Evolutionary conservation across 2,113 vertebrate genomes (phyloP).

Genomic region (Tachysurus fulvidraco): DNA sequence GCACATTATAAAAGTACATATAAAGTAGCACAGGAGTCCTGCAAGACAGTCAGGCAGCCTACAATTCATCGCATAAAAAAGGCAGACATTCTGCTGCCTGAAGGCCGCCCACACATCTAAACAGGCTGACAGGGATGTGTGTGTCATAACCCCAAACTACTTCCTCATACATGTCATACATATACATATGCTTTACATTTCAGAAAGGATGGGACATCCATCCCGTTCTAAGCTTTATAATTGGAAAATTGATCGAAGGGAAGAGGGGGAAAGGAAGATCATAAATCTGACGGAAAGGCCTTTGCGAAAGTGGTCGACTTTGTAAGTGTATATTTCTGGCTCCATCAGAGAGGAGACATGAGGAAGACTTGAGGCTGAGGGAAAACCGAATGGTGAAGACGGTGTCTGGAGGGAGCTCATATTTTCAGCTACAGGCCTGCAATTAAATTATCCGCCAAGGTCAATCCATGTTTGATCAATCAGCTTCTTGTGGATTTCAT

Average conservation of each 20-base stretch:
- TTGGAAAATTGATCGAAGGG: constrained; percentile 23
- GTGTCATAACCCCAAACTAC: neutral
- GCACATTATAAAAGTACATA: neutral
- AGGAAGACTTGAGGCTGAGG: constrained; percentile 11
- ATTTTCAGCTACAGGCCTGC: constrained; percentile 35
- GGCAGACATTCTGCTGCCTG: constrained; percentile 16
- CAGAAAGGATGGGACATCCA: neutral
- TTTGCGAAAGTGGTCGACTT: constrained; percentile 17
- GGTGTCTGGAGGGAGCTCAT: constrained; percentile 37
- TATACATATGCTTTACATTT: neutral
- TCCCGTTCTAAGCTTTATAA: constrained; percentile 17
- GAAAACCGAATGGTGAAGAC: constrained; percentile 16
- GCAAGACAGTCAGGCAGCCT: neutral
- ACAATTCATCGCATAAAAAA: neutral
- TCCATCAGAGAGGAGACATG: constrained; percentile 23
- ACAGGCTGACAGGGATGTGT: constrained; percentile 1
- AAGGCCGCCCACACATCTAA: constrained; percentile 19
- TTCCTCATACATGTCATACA: neutral
- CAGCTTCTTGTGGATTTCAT: constrained; percentile 28
- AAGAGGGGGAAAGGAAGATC: neutral
- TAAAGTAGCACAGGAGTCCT: neutral
- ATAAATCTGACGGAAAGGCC: constrained; percentile 34
- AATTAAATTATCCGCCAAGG: constrained; percentile 53
- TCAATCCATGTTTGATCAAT: constrained; percentile 51
- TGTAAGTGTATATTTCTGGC: constrained; percentile 40